Evolutionary conservation across 2,888 invertebrate species (phyloP), one percentile per base, ranked within the genome.

Genomic region (Thyatira batis): DNA sequence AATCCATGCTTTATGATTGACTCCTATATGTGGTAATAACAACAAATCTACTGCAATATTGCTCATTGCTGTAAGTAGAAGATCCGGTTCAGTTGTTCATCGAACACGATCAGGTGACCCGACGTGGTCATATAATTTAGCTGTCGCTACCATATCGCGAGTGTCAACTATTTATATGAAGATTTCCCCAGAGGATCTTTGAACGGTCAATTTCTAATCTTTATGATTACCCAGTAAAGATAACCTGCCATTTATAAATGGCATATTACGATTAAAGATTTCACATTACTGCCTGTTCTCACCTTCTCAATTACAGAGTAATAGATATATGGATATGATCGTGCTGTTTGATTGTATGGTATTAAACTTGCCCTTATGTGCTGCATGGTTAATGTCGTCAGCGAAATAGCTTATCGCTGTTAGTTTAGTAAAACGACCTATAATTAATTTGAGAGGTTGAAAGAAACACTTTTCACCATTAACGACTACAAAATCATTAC

Each of bases 61-160:
- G 49, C 49, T 52, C 13, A 44, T 50, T 52, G 54, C 54, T 54
- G 33, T 46, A 43, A 54, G 46, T 54, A 49, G 52, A 20, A 54
- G 30, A 57, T 57, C 51, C 21, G 39, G 46, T 48, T 44, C 23
- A 53, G 49, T 49, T 45, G 48, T 20, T 53, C 51, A 45, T 49
- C 45, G 51, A 50, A 45, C 39, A 49, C 55, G 48, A 17, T 39
- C 17, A 39, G 39, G 27, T 48, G 17, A 48, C 9, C 48, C 27
- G 27, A 10, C 13, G 13, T 25, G 48, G 27, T 48, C 48, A 20
- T 27, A 27, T 17, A 28, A 6, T 20, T 48, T 17, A 48, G 17
- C 48, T 48, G 48, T 48, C 48, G 27, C 48, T 20, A 20, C 17
- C 48, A 27, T 20, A 25, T 9, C 11, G 27, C 48, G 17, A 27